Evolutionary conservation across 2,113 vertebrate species (phyloP), one percentile per base, ranked within the genome.

Genomic region (Pseudopodoces humilis): DNA sequence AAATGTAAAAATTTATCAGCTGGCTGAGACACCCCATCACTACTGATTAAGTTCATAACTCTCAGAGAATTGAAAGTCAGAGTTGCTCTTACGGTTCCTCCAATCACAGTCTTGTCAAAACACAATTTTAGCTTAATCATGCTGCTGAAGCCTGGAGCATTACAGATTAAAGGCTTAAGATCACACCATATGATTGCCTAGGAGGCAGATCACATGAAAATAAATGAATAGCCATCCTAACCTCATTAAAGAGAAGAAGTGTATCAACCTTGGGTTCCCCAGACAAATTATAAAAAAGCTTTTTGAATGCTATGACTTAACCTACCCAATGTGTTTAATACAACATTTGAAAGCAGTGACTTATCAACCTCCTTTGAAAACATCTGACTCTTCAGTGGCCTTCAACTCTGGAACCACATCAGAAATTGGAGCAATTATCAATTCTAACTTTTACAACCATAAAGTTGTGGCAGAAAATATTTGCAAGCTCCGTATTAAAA

Each of bases 71-170:
- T 76, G 67, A 22, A 74, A 91, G 72, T 41, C 69, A 60, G 69
- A 76, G 65, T 4, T 92, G 44, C 53, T 82, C 22, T 58, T 49
- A 65, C 0, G 27, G 71, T 35, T 53, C 14, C n/a, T 77, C 59
- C 60, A 44, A 52, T 56, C 50, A 63, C 4, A 93, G 68, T 83
- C 18, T 33, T 70, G n/a, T 63, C 82, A 94, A 67, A 95, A 88
- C 47, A 85, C 65, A 68, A 88, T 91, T 94, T 95, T 72, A 89
- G 84, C 81, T 91, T 83, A 91, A 94, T 90, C 78, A 80, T 39
- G 50, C 58, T 62, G 83, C 82, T 93, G 88, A 86, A 87, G 60
- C 69, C 58, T 65, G 33, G 39, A 85, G 75, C 58, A 62, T 46
- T 86, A 64, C 53, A 92, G 84, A 87, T 77, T 83, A 92, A 75